These are phyloP conservation scores for Helogale parvula DNA, from an alignment of 2,113 vertebrate species.

Conservation along the genomic window DNA sequence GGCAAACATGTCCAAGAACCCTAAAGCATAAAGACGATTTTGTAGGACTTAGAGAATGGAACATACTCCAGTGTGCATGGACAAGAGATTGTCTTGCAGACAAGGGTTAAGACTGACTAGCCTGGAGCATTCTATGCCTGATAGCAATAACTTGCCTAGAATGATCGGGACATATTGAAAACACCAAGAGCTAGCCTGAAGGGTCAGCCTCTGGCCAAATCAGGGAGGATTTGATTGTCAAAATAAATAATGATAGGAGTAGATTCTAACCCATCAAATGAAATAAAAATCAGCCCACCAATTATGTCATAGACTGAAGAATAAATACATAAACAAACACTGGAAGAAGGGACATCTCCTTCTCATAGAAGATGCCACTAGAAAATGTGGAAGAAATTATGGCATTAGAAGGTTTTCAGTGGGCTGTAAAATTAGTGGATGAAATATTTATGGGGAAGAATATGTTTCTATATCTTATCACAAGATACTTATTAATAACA, in stretches of 20 bases:
- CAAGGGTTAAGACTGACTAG: background rate
- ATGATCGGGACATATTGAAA: background rate
- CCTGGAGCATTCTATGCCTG: background rate
- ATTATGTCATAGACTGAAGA: background rate
- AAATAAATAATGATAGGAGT: background rate
- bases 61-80: accelerated
- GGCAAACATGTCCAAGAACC: background rate
- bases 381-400: background rate
- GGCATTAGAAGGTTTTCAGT: background rate
- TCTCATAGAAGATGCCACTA: background rate
- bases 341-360: background rate
- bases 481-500: background rate
- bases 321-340: background rate
- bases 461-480: background rate
- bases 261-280: background rate
- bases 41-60: background rate
- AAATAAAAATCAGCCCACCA: background rate
- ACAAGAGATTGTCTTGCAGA: background rate
- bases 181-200: background rate
- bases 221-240: background rate
- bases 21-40: background rate
- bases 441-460: background rate
- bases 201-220: background rate
- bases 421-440: background rate
- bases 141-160: background rate